phyloP scores from a whole-genome alignment of 37 sponge, comb jelly and placozoan species.

The Beroe ovata region DNA sequence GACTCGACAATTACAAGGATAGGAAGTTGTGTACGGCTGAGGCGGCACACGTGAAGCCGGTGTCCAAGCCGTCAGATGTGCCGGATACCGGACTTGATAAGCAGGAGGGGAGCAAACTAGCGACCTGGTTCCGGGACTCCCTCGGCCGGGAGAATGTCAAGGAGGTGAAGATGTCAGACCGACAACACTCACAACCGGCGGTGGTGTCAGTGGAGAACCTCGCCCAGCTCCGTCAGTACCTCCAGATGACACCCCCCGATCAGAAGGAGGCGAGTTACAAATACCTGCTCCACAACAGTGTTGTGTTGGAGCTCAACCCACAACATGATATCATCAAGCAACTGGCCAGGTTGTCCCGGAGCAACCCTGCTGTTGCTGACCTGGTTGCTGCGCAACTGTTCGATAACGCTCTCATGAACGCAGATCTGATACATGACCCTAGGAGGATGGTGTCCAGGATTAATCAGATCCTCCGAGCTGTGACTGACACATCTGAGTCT shows the following conservation, averaged over 20 bases:
- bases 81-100: background rate
- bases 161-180: slow-evolving; percentile 53
- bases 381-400: slow-evolving; percentile 62
- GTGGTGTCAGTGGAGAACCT: slow-evolving; percentile 49
- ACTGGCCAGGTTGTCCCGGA: background rate
- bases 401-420: slow-evolving; percentile 72
- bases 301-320: slow-evolving; percentile 46
- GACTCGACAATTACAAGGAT: slow-evolving; percentile 44
- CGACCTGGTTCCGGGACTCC: slow-evolving; percentile 33
- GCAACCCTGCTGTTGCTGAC: slow-evolving; percentile 22
- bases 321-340: slow-evolving; percentile 7
- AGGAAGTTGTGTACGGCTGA: slow-evolving; percentile 61
- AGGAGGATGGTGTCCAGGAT: slow-evolving; percentile 69
- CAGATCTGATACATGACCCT: slow-evolving; percentile 71
- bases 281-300: slow-evolving; percentile 29
- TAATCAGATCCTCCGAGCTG: slow-evolving; percentile 35
- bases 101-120: slow-evolving; percentile 43
- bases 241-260: slow-evolving; percentile 49
- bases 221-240: slow-evolving; percentile 20
- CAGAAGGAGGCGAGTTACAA: slow-evolving; percentile 66
- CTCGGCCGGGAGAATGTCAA: slow-evolving; percentile 52
- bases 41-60: slow-evolving; percentile 11
- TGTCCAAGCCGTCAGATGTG: background rate
- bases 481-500: background rate
- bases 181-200: slow-evolving; percentile 62